Evolutionary conservation across 2,797 vertebrate genomes (phyloP).

Genomic region (Podarcis lilfordi): DNA sequence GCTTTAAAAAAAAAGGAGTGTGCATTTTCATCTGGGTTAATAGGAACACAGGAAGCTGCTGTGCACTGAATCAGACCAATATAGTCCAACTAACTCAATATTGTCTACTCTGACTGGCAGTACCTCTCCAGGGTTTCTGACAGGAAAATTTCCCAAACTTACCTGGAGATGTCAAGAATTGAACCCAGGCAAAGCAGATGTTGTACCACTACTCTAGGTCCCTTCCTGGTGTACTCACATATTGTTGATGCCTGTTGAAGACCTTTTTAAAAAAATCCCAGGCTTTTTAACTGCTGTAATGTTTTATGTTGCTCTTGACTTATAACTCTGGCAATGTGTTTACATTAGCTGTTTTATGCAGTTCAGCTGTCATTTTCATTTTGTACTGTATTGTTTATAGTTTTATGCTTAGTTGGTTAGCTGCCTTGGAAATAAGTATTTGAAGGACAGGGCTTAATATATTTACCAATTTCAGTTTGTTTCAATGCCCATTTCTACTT

Average conservation of each 20-base stretch:
- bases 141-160: too few species aligned
- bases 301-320: not conserved
- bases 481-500: too few species aligned
- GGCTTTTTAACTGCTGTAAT: not conserved
- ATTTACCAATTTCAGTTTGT: not conserved
- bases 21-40: too few species aligned
- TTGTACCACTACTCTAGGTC: not conserved
- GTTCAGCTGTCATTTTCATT: not conserved
- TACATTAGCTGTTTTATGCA: not conserved
- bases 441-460: not conserved
- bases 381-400: not conserved
- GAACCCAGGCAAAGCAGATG: too few species aligned
- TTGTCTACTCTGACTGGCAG: too few species aligned
- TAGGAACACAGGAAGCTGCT: too few species aligned
- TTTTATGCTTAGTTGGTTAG: not conserved
- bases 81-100: too few species aligned
- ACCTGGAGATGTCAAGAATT: too few species aligned
- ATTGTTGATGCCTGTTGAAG: not conserved
- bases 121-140: too few species aligned
- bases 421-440: not conserved
- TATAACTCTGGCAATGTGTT: not conserved
- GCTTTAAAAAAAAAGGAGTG: too few species aligned
- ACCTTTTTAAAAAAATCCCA: not conserved
- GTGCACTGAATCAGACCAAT: too few species aligned
- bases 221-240: not conserved